phyloP scores from a whole-genome alignment of 64 coral and sea anemone genomes.

The Montipora foliosa region DNA sequence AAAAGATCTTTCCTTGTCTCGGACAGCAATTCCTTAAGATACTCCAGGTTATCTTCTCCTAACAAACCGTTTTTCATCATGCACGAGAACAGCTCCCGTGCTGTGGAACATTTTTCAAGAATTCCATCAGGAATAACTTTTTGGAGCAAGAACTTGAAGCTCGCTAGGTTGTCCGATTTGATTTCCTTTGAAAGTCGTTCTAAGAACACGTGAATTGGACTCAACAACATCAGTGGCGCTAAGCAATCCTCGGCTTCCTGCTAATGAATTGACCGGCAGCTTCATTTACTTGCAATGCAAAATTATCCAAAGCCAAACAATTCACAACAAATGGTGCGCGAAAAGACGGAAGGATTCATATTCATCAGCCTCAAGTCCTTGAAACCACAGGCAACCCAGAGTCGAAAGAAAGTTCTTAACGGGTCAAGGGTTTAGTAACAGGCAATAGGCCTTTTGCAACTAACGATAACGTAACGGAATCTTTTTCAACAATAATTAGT shows the following conservation, averaged over 20 bases:
- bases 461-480: no score
- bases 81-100: neutral
- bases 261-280: neutral
- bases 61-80: slow-evolving; percentile 9
- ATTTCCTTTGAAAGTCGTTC: slow-evolving; percentile 9
- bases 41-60: neutral
- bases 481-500: no score
- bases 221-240: neutral
- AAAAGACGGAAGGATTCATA: no score
- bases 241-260: no score
- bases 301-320: neutral
- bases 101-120: neutral
- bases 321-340: no score
- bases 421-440: no score
- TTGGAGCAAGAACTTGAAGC: neutral
- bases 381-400: no score
- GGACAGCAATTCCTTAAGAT: neutral
- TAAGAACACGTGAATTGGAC: neutral
- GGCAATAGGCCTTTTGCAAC: no score
- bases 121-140: neutral
- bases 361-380: no score
- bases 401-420: no score
- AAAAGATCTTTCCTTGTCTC: neutral
- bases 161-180: neutral
- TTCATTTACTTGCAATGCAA: neutral